Conservation (phyloP, 2,797 vertebrate species). For the Prunella strophiata region DNA sequence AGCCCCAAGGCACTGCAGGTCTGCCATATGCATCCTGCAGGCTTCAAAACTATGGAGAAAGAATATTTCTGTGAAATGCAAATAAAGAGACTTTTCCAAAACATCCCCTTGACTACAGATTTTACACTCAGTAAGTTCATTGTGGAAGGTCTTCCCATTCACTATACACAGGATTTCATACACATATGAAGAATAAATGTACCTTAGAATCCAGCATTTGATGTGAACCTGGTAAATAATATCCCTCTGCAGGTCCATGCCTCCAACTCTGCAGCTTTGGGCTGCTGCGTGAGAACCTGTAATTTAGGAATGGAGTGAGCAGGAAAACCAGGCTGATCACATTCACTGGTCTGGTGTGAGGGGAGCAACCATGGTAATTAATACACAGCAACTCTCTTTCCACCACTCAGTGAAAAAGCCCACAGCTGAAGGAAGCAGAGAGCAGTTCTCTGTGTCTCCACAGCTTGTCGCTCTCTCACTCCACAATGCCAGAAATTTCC, state of each 20-base stretch:
- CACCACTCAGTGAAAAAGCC: neutral
- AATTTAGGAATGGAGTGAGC: neutral
- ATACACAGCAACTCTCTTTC: neutral
- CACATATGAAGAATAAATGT: neutral
- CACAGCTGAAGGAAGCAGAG: fast-evolving
- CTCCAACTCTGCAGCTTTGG: neutral
- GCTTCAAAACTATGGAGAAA: neutral
- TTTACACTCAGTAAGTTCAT: neutral
- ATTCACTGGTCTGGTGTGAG: fast-evolving
- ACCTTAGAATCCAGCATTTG: neutral
- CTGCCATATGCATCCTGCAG: neutral
- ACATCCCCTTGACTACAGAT: neutral
- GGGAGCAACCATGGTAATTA: neutral
- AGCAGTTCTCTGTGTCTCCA: neutral
- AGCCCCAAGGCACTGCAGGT: neutral
- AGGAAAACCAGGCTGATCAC: neutral
- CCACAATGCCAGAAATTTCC: fast-evolving
- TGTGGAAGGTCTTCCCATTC: neutral
- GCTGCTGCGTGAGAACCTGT: neutral
- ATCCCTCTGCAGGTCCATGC: fast-evolving
- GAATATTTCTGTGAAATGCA: neutral
- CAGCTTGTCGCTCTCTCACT: conserved; percentile 29
- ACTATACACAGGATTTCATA: neutral
- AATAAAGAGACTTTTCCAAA: neutral
- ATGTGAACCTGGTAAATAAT: neutral